A percentile compares a stretch with the other conserved stretches of the same genome.
Evolutionary conservation across 1,140 invertebrate genomes (phyloP).

Genomic region (Antheraea pernyi): DNA sequence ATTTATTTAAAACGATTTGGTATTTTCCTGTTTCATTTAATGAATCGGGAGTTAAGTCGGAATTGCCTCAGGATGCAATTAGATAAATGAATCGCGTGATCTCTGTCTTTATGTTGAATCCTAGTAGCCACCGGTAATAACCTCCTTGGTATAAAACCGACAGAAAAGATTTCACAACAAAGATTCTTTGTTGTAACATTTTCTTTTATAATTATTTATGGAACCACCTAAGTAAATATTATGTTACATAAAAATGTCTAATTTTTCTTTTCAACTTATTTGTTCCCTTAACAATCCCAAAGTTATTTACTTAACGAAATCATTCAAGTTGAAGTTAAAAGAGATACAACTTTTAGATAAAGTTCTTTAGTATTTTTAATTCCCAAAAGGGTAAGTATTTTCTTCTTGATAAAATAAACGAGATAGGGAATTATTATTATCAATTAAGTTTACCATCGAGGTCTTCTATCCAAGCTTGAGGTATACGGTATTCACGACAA

Average conservation of each 20-base stretch:
- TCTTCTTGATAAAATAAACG: not conserved
- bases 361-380: not conserved
- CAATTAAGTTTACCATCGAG: no score
- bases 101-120: slow-evolving; percentile 53
- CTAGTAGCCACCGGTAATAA: slow-evolving; percentile 41
- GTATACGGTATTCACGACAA: no score
- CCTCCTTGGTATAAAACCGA: slow-evolving; percentile 42
- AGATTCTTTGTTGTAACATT: slow-evolving; percentile 45
- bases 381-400: not conserved
- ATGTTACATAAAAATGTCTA: not conserved
- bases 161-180: slow-evolving; percentile 37
- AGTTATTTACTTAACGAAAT: slow-evolving; percentile 5
- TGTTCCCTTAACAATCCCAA: not conserved
- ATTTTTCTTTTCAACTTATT: not conserved
- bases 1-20: not conserved
- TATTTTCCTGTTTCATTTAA: not conserved
- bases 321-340: not conserved
- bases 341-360: not conserved
- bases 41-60: slow-evolving; percentile 11
- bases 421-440: no score
- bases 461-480: no score
- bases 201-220: slow-evolving; percentile 29
- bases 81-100: slow-evolving; percentile 63
- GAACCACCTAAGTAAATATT: not conserved
- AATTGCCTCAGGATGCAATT: slow-evolving; percentile 43